These are phyloP conservation scores for Typhlomys cinereus DNA, from an alignment of 2,113 vertebrate species.

Conservation along the genomic window DNA sequence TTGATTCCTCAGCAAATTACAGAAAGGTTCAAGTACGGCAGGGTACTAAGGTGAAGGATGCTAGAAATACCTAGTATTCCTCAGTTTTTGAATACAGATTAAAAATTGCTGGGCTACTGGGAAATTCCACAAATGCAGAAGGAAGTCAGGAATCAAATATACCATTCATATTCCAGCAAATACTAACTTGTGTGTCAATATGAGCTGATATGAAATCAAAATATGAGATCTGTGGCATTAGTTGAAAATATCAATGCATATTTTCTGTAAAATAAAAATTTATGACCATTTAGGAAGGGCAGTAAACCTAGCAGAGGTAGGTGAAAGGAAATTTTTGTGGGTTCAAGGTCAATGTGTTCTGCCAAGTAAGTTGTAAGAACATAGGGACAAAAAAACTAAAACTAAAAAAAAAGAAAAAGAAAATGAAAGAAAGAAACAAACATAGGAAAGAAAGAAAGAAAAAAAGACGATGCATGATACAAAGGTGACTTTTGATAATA, in stretches of 20 bases:
- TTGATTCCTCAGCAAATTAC: background rate
- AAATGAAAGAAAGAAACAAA: no score
- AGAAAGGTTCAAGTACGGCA: background rate
- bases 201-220: slow-evolving; percentile 21
- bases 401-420: no score
- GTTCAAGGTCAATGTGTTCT: background rate
- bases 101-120: background rate
- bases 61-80: background rate
- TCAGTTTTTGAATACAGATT: slow-evolving; percentile 11
- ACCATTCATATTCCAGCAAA: slow-evolving; percentile 5
- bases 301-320: background rate
- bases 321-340: rapidly evolving
- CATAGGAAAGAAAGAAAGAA: no score
- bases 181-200: background rate
- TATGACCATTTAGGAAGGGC: background rate
- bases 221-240: background rate
- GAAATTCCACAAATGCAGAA: background rate
- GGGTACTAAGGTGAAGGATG: background rate
- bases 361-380: background rate
- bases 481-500: background rate
- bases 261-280: slow-evolving; percentile 33
- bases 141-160: slow-evolving; percentile 15
- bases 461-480: no score
- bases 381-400: background rate
- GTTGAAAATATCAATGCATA: background rate